Conservation (phyloP, 2,888 invertebrate species). For the Acronicta alni region DNA sequence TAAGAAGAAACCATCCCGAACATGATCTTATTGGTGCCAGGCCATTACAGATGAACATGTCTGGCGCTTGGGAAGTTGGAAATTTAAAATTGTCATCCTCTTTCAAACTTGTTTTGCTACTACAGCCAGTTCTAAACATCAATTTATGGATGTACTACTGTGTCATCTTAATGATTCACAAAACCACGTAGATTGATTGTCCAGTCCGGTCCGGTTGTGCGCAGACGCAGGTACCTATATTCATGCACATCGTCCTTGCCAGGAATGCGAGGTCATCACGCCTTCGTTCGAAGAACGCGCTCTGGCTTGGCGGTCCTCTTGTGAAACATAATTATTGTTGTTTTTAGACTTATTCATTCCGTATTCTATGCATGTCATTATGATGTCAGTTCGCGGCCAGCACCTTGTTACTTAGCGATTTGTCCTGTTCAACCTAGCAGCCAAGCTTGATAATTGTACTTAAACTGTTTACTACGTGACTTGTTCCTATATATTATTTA, state of each 20-base stretch:
- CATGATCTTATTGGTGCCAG: neutral
- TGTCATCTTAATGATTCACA: slow-evolving; percentile 60
- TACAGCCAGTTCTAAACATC: slow-evolving; percentile 41
- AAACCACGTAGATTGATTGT: slow-evolving; percentile 43
- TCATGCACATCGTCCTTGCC: slow-evolving; percentile 84
- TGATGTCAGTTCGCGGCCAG: slow-evolving; percentile 71
- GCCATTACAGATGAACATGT: slow-evolving; percentile 17
- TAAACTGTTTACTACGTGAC: slow-evolving; percentile 43
- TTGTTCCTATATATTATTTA: slow-evolving; percentile 18
- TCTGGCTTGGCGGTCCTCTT: slow-evolving; percentile 79
- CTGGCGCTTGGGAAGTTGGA: slow-evolving; percentile 18
- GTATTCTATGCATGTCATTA: slow-evolving; percentile 79
- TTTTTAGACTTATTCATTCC: slow-evolving; percentile 75
- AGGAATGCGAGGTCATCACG: slow-evolving; percentile 88
- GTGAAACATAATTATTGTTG: slow-evolving; percentile 79
- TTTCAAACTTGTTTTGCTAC: slow-evolving; percentile 45
- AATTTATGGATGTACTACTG: slow-evolving; percentile 49
- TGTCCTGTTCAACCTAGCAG: slow-evolving; percentile 50
- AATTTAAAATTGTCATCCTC: slow-evolving; percentile 38
- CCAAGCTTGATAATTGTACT: slow-evolving; percentile 50
- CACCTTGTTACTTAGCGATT: slow-evolving; percentile 62
- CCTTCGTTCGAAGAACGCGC: slow-evolving; percentile 77
- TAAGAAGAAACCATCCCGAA: neutral
- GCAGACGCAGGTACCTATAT: slow-evolving; percentile 62
- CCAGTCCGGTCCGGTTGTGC: slow-evolving; percentile 55